Conservation (phyloP, 1,140 invertebrate species). For the Protaetia brevitarsis region DNA sequence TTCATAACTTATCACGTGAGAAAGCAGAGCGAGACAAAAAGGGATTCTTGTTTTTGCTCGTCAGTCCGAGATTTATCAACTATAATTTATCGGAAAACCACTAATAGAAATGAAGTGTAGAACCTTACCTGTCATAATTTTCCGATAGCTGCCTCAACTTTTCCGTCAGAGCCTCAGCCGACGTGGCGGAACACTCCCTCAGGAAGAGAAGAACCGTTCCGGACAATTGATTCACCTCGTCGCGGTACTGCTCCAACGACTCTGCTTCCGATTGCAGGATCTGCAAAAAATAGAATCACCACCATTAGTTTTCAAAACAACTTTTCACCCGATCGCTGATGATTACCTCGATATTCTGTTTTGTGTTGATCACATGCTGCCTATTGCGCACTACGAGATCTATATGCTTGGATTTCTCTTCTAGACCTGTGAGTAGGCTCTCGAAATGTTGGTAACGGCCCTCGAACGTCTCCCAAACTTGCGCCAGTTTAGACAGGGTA, state of each 20-base stretch:
- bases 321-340: slow-evolving; percentile 27
- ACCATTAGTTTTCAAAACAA: background rate
- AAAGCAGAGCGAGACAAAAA: no score
- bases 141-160: slow-evolving; percentile 56
- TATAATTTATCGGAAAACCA: no score
- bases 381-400: slow-evolving; percentile 70
- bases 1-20: no score
- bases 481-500: slow-evolving; percentile 62
- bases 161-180: slow-evolving; percentile 53
- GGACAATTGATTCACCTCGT: slow-evolving; percentile 56
- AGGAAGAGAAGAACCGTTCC: slow-evolving; percentile 57
- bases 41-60: no score
- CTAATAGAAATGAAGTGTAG: no score
- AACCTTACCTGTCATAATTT: slow-evolving; percentile 57
- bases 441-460: slow-evolving; percentile 63
- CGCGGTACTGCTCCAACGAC: slow-evolving; percentile 52
- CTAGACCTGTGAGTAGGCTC: slow-evolving; percentile 58
- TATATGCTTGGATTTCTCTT: slow-evolving; percentile 71
- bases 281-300: slow-evolving; percentile 45
- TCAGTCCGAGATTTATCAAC: no score
- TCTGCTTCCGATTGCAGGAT: slow-evolving; percentile 62
- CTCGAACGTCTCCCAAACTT: slow-evolving; percentile 78
- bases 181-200: slow-evolving; percentile 54
- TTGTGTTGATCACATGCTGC: slow-evolving; percentile 66
- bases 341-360: slow-evolving; percentile 65